phyloP scores from a whole-genome alignment of 2,888 invertebrate species.

The Cryptus viduatorius region DNA sequence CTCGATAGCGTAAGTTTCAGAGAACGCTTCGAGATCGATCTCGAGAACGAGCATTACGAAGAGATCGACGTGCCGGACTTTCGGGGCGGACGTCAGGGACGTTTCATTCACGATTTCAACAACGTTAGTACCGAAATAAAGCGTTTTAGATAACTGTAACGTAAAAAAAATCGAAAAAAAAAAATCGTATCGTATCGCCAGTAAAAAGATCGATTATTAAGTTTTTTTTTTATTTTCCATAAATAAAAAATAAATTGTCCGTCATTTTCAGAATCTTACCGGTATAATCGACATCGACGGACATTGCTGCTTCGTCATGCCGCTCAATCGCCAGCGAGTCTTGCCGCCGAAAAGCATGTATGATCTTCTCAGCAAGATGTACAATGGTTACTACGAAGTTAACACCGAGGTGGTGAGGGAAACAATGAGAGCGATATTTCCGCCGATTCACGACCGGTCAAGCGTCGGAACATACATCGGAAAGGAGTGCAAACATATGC shows the following conservation, averaged over 20 bases:
- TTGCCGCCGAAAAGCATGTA: slow-evolving; percentile 92
- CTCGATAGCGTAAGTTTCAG: slow-evolving; percentile 85
- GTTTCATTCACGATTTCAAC: slow-evolving; percentile 97
- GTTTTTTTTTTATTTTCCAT: background rate
- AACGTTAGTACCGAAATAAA: slow-evolving; percentile 85
- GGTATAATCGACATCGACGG: slow-evolving; percentile 92
- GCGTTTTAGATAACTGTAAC: background rate
- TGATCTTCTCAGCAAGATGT: slow-evolving; percentile 93
- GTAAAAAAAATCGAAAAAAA: background rate
- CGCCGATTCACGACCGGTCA: slow-evolving; percentile 89
- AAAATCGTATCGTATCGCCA: background rate
- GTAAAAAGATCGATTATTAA: background rate
- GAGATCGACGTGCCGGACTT: slow-evolving; percentile 95
- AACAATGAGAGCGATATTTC: slow-evolving; percentile 91
- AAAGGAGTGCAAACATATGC: slow-evolving; percentile 89
- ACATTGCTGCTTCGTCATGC: slow-evolving; percentile 95
- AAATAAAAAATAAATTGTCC: background rate
- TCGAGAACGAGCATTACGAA: slow-evolving; percentile 90
- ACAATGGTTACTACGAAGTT: slow-evolving; percentile 92
- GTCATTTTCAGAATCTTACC: slow-evolving; percentile 87
- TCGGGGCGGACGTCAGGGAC: slow-evolving; percentile 92
- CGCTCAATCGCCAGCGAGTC: slow-evolving; percentile 91
- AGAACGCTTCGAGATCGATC: slow-evolving; percentile 93
- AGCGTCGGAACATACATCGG: slow-evolving; percentile 90
- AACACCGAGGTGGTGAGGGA: slow-evolving; percentile 92